Percentiles rank a stretch among this genome's conserved stretches.
phyloP scores from a whole-genome alignment of 2,797 vertebrate species.

The Pagetopsis macropterus region DNA sequence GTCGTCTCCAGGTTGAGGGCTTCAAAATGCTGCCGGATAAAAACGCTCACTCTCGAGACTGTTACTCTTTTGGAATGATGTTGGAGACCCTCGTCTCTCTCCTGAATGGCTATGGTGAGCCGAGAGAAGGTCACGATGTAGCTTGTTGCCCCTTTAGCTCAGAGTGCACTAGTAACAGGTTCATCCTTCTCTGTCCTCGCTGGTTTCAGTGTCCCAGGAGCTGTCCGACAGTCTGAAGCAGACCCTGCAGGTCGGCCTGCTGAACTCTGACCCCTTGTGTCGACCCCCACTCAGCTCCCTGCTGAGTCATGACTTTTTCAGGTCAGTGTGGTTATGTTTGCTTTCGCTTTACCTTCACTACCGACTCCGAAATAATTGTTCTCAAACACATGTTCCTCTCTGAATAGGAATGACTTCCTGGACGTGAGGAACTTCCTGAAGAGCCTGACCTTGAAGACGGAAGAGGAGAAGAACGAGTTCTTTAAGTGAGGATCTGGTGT shows the following conservation, averaged over 20 bases:
- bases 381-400: conserved; percentile 1
- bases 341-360: background rate
- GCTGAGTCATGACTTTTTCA: conserved; percentile 92
- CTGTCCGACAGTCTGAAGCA: conserved; percentile 85
- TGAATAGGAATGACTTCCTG: conserved; percentile 93
- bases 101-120: conserved; percentile 88
- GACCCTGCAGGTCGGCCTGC: conserved; percentile 86
- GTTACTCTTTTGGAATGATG: conserved; percentile 91
- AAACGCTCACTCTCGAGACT: conserved; percentile 90
- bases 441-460: conserved; percentile 93
- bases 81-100: conserved; percentile 87
- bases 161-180: background rate
- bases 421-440: conserved; percentile 97
- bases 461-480: conserved; percentile 98
- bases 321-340: conserved; percentile 78
- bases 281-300: conserved; percentile 88
- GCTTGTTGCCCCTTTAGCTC: background rate
- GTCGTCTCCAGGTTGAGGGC: conserved; percentile 73
- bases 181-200: background rate
- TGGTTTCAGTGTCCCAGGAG: conserved; percentile 78
- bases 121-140: background rate
- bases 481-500: conserved; percentile 90
- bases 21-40: conserved; percentile 86
- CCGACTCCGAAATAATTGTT: background rate
- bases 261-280: conserved; percentile 86